Evolutionary conservation across 2,113 vertebrate genomes (phyloP).

Genomic region (Takifugu flavidus): DNA sequence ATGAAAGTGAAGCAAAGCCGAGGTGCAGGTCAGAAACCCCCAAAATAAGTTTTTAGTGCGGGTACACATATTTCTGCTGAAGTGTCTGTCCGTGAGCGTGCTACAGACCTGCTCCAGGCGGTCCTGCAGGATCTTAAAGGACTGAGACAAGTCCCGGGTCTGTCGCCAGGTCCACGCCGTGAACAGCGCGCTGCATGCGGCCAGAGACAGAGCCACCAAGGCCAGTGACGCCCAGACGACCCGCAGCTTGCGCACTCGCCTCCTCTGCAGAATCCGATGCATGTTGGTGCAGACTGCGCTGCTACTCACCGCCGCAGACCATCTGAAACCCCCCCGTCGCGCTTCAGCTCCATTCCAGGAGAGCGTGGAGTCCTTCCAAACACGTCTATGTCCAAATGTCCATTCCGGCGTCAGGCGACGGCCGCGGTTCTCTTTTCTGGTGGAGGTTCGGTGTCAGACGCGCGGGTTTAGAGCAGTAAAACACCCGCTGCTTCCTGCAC

Average conservation of each 20-base stretch:
- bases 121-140: conserved; percentile 76
- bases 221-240: conserved; percentile 74
- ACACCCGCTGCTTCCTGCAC: conserved; percentile 24
- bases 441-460: conserved; percentile 5
- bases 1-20: conserved; percentile 31
- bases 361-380: conserved; percentile 32
- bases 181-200: conserved; percentile 76
- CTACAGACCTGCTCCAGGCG: conserved; percentile 74
- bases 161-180: conserved; percentile 80
- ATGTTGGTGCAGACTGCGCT: conserved; percentile 63
- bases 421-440: background rate
- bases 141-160: conserved; percentile 76
- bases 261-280: conserved; percentile 77
- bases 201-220: conserved; percentile 74
- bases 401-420: conserved; percentile 22
- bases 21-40: background rate
- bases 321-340: conserved; percentile 25
- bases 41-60: conserved; percentile 13
- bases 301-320: conserved; percentile 62
- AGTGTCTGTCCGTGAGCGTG: background rate
- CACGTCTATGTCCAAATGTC: conserved; percentile 38
- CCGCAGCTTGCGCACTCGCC: conserved; percentile 71
- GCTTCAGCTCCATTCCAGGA: conserved; percentile 57
- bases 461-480: conserved; percentile 29
- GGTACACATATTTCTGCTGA: conserved; percentile 13